These are phyloP conservation scores for Papilio protenor DNA, from an alignment of 2,888 invertebrate genomes.

Conservation along the genomic window DNA sequence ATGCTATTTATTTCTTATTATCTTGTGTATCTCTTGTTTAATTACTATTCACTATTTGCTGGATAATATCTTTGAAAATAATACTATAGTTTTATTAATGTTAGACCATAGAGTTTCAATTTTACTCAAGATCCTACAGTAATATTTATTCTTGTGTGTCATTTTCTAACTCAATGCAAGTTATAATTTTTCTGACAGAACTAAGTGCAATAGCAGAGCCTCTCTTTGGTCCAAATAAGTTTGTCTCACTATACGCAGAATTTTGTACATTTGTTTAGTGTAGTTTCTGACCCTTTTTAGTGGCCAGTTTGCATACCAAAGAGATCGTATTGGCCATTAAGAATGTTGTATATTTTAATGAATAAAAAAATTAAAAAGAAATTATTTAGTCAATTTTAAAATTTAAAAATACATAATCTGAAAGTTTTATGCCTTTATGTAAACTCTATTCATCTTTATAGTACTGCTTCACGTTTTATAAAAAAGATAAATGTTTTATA, in stretches of 20 bases:
- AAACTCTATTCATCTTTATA: neutral
- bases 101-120: neutral
- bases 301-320: neutral
- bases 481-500: neutral
- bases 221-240: too few relatives aligned
- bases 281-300: neutral
- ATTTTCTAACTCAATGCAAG: too few relatives aligned
- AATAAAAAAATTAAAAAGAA: neutral
- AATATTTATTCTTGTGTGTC: too few relatives aligned
- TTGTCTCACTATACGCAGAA: too few relatives aligned
- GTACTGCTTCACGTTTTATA: neutral
- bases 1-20: constrained; percentile 11
- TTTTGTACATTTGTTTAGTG: too few relatives aligned
- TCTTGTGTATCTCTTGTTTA: neutral
- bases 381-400: neutral
- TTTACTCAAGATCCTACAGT: neutral
- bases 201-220: too few relatives aligned
- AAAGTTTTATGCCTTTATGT: too few relatives aligned
- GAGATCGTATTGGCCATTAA: neutral
- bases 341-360: neutral
- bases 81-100: neutral
- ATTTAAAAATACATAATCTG: too few relatives aligned
- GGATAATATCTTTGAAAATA: neutral
- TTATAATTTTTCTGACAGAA: too few relatives aligned
- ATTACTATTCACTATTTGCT: neutral